Percentiles rank a stretch among this genome's conserved stretches.
Evolutionary conservation across 2,797 vertebrate genomes (phyloP).

Genomic region (Cuniculus paca): DNA sequence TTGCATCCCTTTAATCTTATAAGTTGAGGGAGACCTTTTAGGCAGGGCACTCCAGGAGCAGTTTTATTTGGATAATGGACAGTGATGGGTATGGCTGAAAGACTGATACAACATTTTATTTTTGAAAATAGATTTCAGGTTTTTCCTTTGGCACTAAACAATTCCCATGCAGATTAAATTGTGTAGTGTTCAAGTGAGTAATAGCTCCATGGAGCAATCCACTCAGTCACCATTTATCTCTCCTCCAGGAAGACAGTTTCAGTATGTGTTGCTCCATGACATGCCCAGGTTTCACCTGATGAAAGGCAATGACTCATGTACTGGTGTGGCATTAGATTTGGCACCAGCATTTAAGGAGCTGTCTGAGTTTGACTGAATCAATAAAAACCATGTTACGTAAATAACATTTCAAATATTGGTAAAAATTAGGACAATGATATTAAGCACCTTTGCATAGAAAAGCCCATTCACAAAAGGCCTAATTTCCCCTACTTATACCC

Average conservation of each 20-base stretch:
- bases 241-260: neutral
- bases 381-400: neutral
- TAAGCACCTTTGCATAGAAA: conserved; percentile 3
- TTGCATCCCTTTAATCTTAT: neutral
- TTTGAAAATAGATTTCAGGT: neutral
- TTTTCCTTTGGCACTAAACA: conserved; percentile 2
- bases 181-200: neutral
- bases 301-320: conserved; percentile 21
- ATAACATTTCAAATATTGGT: neutral
- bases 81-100: neutral
- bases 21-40: neutral
- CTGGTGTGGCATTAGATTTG: neutral
- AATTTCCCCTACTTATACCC: neutral
- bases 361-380: neutral
- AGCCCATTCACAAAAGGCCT: neutral
- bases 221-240: neutral
- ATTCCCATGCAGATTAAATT: neutral
- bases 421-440: neutral
- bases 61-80: neutral
- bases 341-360: neutral
- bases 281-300: neutral
- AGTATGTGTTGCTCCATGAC: neutral
- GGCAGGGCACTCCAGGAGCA: neutral
- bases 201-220: neutral
- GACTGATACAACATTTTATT: neutral